Conservation (phyloP, 92 coral and sea anemone genomes). For the Diadumene lineata region DNA sequence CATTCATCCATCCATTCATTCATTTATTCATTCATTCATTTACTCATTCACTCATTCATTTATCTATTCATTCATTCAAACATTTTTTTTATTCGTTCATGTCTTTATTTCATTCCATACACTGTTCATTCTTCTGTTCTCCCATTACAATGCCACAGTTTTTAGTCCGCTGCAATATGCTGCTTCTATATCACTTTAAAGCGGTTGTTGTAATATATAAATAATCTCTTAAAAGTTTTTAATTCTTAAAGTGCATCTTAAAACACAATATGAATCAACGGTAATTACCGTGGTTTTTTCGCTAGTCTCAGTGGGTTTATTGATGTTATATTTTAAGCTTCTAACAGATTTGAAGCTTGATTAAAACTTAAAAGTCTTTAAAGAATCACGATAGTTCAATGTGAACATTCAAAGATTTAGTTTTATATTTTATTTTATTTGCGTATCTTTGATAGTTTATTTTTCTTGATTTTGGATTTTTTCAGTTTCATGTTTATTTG, state of each 20-base stretch:
- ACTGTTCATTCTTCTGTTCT: not conserved
- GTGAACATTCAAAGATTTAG: not conserved
- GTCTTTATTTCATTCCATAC: not conserved
- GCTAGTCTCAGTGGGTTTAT: not conserved
- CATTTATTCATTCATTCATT: not conserved
- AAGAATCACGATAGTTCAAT: not conserved
- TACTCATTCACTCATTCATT: not conserved
- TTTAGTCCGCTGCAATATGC: not conserved
- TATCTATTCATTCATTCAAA: not conserved
- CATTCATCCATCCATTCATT: not conserved
- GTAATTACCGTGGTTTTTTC: not conserved
- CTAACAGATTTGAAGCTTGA: not conserved
- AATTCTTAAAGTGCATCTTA: not conserved
- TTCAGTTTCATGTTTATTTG: too few species aligned
- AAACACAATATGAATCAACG: not conserved
- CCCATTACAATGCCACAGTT: not conserved
- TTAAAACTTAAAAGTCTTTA: slow-evolving; percentile 6
- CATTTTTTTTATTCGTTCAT: not conserved
- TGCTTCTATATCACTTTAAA: not conserved
- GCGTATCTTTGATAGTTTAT: too few species aligned
- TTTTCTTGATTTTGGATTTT: too few species aligned
- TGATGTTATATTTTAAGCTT: not conserved
- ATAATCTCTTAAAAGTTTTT: not conserved
- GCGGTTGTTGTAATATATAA: not conserved
- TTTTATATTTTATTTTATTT: too few species aligned